Evolutionary conservation across 2,113 vertebrate species (phyloP).

Genomic region (Brachionichthys hirsutus): DNA sequence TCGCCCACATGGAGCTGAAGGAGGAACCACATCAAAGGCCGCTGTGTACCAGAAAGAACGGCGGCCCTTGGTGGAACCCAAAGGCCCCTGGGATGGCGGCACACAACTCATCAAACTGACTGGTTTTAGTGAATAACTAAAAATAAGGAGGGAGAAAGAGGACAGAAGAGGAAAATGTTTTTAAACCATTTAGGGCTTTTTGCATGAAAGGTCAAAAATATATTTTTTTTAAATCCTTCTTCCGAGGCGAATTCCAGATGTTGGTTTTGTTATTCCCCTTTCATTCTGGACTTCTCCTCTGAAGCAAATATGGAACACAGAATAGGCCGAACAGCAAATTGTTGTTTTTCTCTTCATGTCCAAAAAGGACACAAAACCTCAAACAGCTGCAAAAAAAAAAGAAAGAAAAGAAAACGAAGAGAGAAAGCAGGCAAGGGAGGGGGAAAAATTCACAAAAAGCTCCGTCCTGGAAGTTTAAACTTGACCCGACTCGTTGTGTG

Average conservation of each 20-base stretch:
- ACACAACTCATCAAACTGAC: constrained; percentile 69
- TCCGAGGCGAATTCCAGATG: background rate
- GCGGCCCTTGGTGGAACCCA: constrained; percentile 57
- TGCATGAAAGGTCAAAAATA: constrained; percentile 16
- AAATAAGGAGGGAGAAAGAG: constrained; percentile 6
- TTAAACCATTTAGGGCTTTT: constrained; percentile 20
- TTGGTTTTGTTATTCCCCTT: constrained; percentile 3
- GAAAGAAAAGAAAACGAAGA: background rate
- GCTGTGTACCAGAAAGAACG: constrained; percentile 48
- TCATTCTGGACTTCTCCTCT: constrained; percentile 16
- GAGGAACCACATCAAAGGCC: constrained; percentile 54
- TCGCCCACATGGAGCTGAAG: constrained; percentile 33
- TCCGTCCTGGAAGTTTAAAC: constrained; percentile 38
- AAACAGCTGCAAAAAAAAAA: constrained; percentile 37
- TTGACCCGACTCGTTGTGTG: constrained; percentile 32
- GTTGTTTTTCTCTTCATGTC: constrained; percentile 24
- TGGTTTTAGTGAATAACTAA: constrained; percentile 47
- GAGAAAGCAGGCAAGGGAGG: background rate
- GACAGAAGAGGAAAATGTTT: constrained; percentile 20
- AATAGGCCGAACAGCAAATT: constrained; percentile 24
- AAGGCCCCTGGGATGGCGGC: constrained; percentile 45
- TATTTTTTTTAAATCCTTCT: constrained; percentile 13
- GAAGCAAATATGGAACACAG: constrained; percentile 13
- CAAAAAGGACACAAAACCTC: constrained; percentile 34
- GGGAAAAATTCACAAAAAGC: constrained; percentile 11